These are phyloP conservation scores for Dicentrarchus labrax DNA, from an alignment of 2,113 vertebrate genomes.

Conservation along the genomic window DNA sequence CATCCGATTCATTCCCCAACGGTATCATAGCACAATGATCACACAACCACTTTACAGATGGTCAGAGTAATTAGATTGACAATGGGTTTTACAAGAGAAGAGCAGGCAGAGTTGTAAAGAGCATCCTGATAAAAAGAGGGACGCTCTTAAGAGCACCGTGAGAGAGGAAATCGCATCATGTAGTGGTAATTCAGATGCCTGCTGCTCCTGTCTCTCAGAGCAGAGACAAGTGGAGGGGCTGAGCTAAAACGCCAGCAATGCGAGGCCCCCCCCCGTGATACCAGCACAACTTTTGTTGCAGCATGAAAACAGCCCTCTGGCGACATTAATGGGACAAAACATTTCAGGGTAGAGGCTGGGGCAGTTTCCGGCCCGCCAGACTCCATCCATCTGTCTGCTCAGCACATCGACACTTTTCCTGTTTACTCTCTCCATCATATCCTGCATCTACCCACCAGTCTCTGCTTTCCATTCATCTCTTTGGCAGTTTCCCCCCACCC, in stretches of 20 bases:
- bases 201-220: slow-evolving; percentile 38
- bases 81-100: slow-evolving; percentile 49
- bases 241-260: slow-evolving; percentile 18
- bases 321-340: slow-evolving; percentile 62
- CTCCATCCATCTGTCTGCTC: slow-evolving; percentile 73
- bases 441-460: slow-evolving; percentile 56
- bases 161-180: slow-evolving; percentile 54
- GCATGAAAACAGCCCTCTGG: slow-evolving; percentile 49
- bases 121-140: slow-evolving; percentile 46
- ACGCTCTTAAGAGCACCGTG: slow-evolving; percentile 48
- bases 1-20: slow-evolving; percentile 32
- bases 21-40: slow-evolving; percentile 38
- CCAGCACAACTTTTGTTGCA: slow-evolving; percentile 34
- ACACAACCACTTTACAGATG: slow-evolving; percentile 64
- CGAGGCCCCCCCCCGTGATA: slow-evolving; percentile 3
- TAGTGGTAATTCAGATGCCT: slow-evolving; percentile 43
- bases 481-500: background rate
- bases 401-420: slow-evolving; percentile 61
- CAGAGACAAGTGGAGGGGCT: slow-evolving; percentile 37
- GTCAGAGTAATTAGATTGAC: slow-evolving; percentile 67
- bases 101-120: slow-evolving; percentile 53
- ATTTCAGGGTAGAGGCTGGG: slow-evolving; percentile 48
- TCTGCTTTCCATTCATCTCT: slow-evolving; percentile 71
- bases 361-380: slow-evolving; percentile 62
- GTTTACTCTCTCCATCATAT: slow-evolving; percentile 75